Base-by-base conservation (phyloP, 2,797 vertebrate genomes). In the Nannoperca australis region DNA sequence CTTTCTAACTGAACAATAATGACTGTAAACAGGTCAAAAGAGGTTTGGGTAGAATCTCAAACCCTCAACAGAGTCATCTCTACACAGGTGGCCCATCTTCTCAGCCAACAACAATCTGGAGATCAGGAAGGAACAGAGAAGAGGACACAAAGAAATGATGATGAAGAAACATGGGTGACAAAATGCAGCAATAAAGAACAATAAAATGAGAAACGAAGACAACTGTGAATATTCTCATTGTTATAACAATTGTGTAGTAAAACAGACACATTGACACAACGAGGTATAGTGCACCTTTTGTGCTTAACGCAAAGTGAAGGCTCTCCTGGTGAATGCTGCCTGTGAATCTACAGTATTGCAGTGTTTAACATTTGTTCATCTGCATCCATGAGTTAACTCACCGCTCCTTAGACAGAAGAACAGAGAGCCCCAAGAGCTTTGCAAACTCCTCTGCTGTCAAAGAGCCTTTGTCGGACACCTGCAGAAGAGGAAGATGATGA, bases 1-100 rank as follows among this genome's bases (percentile, higher is more conserved):
- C 15, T 30, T n/a, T 3, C n/a, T 8, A 32, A 54, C 10, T 64
- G 3, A 56, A 58, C 32, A n/a, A 60, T 47, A 32, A 27, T 15
- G 15, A 30, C 14, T 49, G n/a, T 42, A 49, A 80, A 69, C 10
- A 18, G 44, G 34, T 98, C 93, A 98, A 92, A 99, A 99, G 68
- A 96, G 91, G 92, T 99, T 99, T 59, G 97, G 97, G 90, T 98
- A 99, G 95, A 99, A 99, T 78, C 98, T 95, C 86, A 99, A 93
- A 81, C 98, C 97, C 95, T 99, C 98, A 36, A 99, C 98, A 3
- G 97, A 99, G 93, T 99, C 98, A 18, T 99, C 98, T 92, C 98
- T 93, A 90, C 98, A 99, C 85, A 99, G 95, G 80, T 98, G 97
- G 24, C 98, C 98, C 96, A 98, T 97, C 93, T 99, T 99, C 94